phyloP scores from a whole-genome alignment of 2,113 vertebrate genomes.

The Ramphastos sulfuratus region DNA sequence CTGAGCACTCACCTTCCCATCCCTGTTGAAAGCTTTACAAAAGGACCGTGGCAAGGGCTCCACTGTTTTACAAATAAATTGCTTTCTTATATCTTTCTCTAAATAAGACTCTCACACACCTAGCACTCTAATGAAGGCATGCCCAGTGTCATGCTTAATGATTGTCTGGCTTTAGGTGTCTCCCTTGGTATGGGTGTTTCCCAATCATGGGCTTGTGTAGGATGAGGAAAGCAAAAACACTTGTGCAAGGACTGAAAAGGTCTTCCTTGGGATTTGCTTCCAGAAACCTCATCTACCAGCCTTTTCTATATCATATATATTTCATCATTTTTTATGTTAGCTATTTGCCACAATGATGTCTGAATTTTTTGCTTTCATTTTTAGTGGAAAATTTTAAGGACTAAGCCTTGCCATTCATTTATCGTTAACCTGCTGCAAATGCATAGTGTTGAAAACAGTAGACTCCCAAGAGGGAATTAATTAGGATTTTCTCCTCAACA shows the following conservation, averaged over 20 bases:
- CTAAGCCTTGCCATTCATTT: neutral
- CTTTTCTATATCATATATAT: neutral
- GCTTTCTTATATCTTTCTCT: conserved; percentile 23
- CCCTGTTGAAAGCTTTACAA: neutral
- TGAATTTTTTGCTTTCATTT: neutral
- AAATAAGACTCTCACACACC: neutral
- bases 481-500: neutral
- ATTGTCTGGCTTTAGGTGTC: conserved; percentile 61
- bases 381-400: neutral
- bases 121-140: conserved; percentile 34
- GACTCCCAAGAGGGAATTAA: neutral
- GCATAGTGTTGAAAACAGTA: neutral
- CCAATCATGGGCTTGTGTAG: neutral
- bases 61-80: neutral
- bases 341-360: neutral
- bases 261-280: neutral
- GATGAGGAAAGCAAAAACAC: conserved; percentile 32
- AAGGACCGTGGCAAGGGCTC: neutral
- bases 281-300: neutral
- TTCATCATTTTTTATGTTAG: neutral
- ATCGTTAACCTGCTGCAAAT: neutral
- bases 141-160: conserved; percentile 34
- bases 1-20: neutral
- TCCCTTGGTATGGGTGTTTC: conserved; percentile 41
- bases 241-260: conserved; percentile 10